Evolutionary conservation across 1,140 invertebrate genomes (phyloP).

Genomic region (Zaprionus taronus): DNA sequence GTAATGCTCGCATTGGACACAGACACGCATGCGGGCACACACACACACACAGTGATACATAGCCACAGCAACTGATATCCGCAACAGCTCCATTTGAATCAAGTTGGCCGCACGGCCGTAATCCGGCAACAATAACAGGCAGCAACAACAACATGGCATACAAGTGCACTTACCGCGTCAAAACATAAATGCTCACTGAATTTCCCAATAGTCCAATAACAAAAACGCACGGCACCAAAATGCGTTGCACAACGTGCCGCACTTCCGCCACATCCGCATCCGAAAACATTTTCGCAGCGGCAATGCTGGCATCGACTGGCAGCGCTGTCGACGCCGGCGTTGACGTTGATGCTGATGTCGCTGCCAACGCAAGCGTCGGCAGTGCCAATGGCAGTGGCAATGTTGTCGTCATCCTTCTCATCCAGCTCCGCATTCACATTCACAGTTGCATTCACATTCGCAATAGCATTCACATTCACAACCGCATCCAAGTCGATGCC

Average conservation of each 20-base stretch:
- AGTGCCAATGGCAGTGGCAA: conserved; percentile 31
- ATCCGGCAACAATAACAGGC: conserved; percentile 62
- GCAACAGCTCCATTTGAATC: conserved; percentile 54
- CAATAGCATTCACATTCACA: neutral
- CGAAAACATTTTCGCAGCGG: conserved; percentile 73
- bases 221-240: conserved; percentile 89
- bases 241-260: conserved; percentile 86
- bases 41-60: conserved; percentile 39
- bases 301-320: conserved; percentile 46
- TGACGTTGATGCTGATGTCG: conserved; percentile 1
- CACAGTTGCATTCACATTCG: neutral
- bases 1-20: conserved; percentile 52
- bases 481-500: conserved; percentile 5
- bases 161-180: conserved; percentile 87
- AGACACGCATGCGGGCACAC: conserved; percentile 19
- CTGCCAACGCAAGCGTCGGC: conserved; percentile 18
- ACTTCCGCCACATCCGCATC: conserved; percentile 80
- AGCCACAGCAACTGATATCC: neutral
- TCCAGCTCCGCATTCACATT: neutral
- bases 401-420: conserved; percentile 48
- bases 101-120: conserved; percentile 54
- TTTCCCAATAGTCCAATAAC: conserved; percentile 90
- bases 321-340: conserved; percentile 31
- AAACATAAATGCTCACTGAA: conserved; percentile 89
- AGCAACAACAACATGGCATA: conserved; percentile 41